These are phyloP conservation scores for Sterna hirundo DNA, from an alignment of 2,113 vertebrate genomes.

Conservation along the genomic window DNA sequence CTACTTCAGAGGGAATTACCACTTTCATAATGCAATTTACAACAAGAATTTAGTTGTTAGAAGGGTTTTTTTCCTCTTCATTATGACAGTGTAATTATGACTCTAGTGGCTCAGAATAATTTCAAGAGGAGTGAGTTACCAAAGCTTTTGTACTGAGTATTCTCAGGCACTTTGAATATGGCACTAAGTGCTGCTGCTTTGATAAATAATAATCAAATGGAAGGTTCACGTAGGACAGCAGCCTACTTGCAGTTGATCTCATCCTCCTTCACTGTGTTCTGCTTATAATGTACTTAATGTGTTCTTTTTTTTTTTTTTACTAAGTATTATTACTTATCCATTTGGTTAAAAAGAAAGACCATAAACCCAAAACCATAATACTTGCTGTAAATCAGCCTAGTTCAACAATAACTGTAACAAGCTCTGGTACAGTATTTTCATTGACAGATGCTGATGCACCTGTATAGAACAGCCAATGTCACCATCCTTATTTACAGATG, in stretches of 20 bases:
- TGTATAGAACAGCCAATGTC: neutral
- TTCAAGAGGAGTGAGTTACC: slow-evolving; percentile 38
- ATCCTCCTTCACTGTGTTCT: neutral
- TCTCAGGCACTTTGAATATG: neutral
- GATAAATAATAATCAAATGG: neutral
- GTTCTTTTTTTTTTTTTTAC: neutral
- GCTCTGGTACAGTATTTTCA: neutral
- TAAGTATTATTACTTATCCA: neutral
- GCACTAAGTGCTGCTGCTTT: neutral
- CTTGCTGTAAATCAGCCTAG: neutral
- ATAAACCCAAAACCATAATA: neutral
- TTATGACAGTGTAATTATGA: slow-evolving; percentile 64
- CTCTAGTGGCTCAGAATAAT: slow-evolving; percentile 32
- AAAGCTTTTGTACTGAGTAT: slow-evolving; percentile 12
- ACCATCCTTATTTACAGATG: neutral
- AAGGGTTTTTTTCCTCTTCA: slow-evolving; percentile 3
- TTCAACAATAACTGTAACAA: neutral
- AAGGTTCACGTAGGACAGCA: neutral
- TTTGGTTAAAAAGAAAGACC: neutral
- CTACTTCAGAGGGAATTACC: slow-evolving; percentile 4
- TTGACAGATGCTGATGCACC: neutral
- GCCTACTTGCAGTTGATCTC: neutral
- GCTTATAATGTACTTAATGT: neutral
- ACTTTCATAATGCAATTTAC: neutral
- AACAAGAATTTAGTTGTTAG: neutral